Conservation (phyloP, 2,888 invertebrate genomes). For the Dexiosoma caninum region DNA sequence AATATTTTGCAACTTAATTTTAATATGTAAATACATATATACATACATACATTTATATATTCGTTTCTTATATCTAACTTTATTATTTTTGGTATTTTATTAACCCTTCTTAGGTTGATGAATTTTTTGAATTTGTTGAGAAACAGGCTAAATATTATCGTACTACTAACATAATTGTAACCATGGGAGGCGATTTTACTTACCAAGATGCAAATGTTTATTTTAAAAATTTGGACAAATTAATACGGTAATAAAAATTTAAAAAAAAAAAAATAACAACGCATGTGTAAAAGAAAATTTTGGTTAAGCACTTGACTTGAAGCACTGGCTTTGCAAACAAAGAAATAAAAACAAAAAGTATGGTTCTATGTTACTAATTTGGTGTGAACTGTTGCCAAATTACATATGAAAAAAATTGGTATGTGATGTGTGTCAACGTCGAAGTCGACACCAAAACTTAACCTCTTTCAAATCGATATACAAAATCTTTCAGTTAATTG, state of each 20-base stretch:
- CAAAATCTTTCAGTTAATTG: no score
- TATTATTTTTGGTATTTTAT: slow-evolving; percentile 78
- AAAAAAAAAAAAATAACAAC: not conserved
- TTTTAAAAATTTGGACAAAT: slow-evolving; percentile 90
- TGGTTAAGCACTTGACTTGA: slow-evolving; percentile 33
- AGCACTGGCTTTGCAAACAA: no score
- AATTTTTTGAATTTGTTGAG: slow-evolving; percentile 80
- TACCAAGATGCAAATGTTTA: slow-evolving; percentile 89
- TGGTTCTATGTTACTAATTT: no score
- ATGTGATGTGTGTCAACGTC: no score
- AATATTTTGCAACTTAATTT: no score
- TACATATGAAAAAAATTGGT: no score
- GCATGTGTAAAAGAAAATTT: slow-evolving; percentile 52
- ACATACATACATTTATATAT: no score
- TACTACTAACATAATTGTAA: slow-evolving; percentile 87
- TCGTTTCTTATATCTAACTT: not conserved
- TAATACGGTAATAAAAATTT: slow-evolving; percentile 81
- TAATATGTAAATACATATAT: no score
- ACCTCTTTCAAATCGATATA: no score
- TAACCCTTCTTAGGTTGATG: slow-evolving; percentile 69
- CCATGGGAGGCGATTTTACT: slow-evolving; percentile 95
- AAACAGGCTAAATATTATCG: slow-evolving; percentile 81
- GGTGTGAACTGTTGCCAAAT: no score
- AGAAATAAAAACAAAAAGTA: no score
- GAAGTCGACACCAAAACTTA: no score